Evolutionary conservation across 2,888 invertebrate species (phyloP).

Genomic region (Caenorhabditis afra): DNA sequence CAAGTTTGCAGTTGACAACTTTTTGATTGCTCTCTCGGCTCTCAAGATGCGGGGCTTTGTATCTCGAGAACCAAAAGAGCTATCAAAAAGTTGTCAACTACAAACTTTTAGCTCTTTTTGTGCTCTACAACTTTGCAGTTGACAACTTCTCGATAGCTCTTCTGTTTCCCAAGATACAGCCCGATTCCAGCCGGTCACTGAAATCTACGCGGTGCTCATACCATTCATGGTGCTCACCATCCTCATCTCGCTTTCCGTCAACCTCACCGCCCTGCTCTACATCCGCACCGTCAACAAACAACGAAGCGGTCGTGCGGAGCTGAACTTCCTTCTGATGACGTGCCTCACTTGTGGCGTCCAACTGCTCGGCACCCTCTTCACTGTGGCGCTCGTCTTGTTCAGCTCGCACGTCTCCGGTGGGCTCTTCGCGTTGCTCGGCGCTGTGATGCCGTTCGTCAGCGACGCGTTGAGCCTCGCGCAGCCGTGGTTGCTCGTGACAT

Average conservation of each 20-base stretch:
- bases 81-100: too few relatives aligned
- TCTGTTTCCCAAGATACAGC: too few relatives aligned
- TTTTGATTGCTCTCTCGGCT: too few relatives aligned
- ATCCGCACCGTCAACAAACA: conserved; percentile 15
- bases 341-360: conserved; percentile 15
- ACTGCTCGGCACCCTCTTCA: conserved; percentile 12
- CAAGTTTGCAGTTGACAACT: too few relatives aligned
- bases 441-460: conserved; percentile 22
- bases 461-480: conserved; percentile 25
- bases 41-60: too few relatives aligned
- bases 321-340: conserved; percentile 15
- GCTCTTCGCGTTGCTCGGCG: not conserved
- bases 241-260: conserved; percentile 3
- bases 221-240: conserved; percentile 23
- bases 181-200: conserved; percentile 14
- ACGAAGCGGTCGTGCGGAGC: conserved; percentile 1
- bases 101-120: too few relatives aligned
- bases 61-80: too few relatives aligned
- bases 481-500: conserved; percentile 17
- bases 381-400: not conserved
- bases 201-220: conserved; percentile 5
- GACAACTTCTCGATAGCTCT: too few relatives aligned
- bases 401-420: not conserved
- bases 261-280: not conserved
- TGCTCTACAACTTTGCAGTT: too few relatives aligned